A percentile compares a stretch with the other conserved stretches of the same genome.
These are phyloP conservation scores for Drosophila nigricruria DNA, from an alignment of 2,888 invertebrate species.

Conservation along the genomic window DNA sequence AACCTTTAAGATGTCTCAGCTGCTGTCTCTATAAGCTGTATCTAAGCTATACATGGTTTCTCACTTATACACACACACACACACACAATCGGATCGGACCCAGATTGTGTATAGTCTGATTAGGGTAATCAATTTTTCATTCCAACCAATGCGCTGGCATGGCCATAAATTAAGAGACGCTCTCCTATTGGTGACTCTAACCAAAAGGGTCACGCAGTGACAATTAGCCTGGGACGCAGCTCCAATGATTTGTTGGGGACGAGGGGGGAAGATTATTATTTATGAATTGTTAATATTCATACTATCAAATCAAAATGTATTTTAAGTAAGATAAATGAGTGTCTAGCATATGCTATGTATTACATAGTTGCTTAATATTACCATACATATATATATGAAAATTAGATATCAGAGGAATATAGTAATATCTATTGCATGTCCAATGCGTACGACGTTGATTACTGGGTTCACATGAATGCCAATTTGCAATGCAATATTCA, in stretches of 20 bases:
- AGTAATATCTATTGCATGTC: not conserved
- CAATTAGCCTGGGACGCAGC: constrained; percentile 36
- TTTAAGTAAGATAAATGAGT: constrained; percentile 29
- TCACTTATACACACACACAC: constrained; percentile 64
- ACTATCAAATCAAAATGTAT: constrained; percentile 40
- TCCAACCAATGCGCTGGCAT: constrained; percentile 68
- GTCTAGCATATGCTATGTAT: not conserved
- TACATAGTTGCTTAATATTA: not conserved
- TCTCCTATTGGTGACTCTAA: constrained; percentile 64
- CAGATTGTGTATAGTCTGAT: constrained; percentile 64
- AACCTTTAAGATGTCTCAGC: constrained; percentile 6
- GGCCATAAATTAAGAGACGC: constrained; percentile 67
- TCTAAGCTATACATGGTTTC: constrained; percentile 68
- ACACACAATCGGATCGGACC: constrained; percentile 36
- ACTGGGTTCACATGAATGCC: not conserved
- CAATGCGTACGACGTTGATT: not conserved
- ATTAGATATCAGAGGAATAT: not conserved
- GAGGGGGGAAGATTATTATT: constrained; percentile 26
- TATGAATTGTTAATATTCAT: constrained; percentile 44
- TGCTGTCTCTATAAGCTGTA: constrained; percentile 29
- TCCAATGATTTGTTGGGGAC: constrained; percentile 30
- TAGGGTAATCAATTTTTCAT: constrained; percentile 75
- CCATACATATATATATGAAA: not conserved
- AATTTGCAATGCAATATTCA: not conserved
- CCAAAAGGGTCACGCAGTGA: constrained; percentile 32